Evolutionary conservation across 1,140 invertebrate species (phyloP), one percentile per base, ranked within the genome.

Genomic region (Trissolcus basalis): DNA sequence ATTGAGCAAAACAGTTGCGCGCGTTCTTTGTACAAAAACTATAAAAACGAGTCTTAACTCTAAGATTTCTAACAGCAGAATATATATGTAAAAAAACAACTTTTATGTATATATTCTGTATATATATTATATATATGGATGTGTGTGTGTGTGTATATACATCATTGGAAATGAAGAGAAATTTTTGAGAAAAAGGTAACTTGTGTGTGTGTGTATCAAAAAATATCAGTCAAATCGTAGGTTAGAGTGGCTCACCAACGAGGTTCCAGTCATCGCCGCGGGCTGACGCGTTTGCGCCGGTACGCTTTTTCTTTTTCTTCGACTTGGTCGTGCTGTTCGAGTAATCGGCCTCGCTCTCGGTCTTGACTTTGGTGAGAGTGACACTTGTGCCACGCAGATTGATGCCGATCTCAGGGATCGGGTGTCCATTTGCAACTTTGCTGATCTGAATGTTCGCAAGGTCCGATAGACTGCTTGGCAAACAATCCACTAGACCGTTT

Each of bases 221-320:
- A n/a, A n/a, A n/a, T n/a, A n/a, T n/a, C n/a, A n/a, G n/a, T n/a
- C n/a, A n/a, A n/a, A n/a, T n/a, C n/a, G n/a, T n/a, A 53, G 19
- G 5, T 61, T 70, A 51, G 47, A 82, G 69, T 81, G 84, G 86
- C 89, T 90, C 85, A 90, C 89, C 89, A 87, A 89, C 89, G 85
- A 90, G 86, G 80, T 89, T 89, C 89, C 89, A 90, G 80, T 90
- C 89, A 84, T 90, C 89, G 19, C 87, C 84, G 75, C 82, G 77
- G 39, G 83, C 81, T 69, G 84, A 82, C 39, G 80, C 67, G 36
- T 84, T 85, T 9, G 78, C 82, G 58, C 85, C 86, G 11, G 60
- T 47, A 12, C 88, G 86, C 70, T 90, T 90, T 81, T 89, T 90
- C 84, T 89, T 90, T 80, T 90, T 90, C 81, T 89, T 89, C 81